phyloP scores from a whole-genome alignment of 1,140 invertebrate genomes.

The Apis dorsata region DNA sequence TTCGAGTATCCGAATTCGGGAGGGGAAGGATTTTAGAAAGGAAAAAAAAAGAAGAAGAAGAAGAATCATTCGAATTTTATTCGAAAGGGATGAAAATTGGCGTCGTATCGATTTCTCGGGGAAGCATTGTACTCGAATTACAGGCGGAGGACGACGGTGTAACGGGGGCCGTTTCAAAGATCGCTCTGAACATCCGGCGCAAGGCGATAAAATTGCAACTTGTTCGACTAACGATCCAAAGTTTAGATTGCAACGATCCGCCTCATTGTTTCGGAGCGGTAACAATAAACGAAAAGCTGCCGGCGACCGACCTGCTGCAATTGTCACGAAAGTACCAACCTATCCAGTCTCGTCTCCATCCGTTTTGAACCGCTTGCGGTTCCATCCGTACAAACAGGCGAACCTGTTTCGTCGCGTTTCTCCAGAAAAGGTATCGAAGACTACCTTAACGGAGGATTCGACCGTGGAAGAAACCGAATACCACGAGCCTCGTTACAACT shows the following conservation, averaged over 20 bases:
- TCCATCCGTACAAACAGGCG: neutral
- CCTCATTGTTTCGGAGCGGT: too few species aligned
- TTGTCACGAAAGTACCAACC: slow-evolving; percentile 29
- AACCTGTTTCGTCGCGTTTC: too few species aligned
- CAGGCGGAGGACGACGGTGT: too few species aligned
- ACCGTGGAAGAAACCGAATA: too few species aligned
- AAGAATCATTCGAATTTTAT: too few species aligned
- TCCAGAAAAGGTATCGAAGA: too few species aligned
- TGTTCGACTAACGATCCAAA: neutral
- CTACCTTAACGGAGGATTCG: too few species aligned
- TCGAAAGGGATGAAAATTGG: too few species aligned
- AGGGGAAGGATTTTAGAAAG: too few species aligned
- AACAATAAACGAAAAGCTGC: slow-evolving; percentile 28
- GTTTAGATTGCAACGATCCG: neutral
- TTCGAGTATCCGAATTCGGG: too few species aligned
- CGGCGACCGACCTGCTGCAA: slow-evolving; percentile 18
- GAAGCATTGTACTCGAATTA: neutral
- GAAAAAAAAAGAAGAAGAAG: too few species aligned
- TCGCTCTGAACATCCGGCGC: neutral
- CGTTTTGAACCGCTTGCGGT: slow-evolving; percentile 12
- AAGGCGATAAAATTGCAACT: neutral
- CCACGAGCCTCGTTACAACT: neutral
- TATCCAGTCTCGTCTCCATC: neutral
- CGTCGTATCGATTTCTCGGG: neutral
- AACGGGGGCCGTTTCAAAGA: neutral